A percentile compares a stretch with the other conserved stretches of the same genome.
Evolutionary conservation across 2,113 vertebrate species (phyloP).

Genomic region (Microtus richardsoni): DNA sequence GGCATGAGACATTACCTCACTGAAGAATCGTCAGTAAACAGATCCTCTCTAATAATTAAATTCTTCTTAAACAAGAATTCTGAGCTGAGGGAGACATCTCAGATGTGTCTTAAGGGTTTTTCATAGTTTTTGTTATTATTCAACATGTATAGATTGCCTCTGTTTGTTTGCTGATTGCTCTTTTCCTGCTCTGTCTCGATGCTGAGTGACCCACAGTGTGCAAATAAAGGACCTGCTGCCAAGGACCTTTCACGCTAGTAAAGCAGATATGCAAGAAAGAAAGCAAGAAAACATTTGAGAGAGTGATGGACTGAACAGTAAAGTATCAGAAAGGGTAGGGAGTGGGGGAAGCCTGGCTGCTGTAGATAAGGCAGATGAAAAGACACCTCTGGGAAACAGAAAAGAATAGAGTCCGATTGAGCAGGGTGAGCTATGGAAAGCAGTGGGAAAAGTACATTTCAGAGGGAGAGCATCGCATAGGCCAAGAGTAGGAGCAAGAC

Average conservation of each 20-base stretch:
- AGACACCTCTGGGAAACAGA: background rate
- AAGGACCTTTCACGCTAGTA: background rate
- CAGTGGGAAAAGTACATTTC: background rate
- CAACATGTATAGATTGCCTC: background rate
- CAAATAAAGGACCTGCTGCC: background rate
- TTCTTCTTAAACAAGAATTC: background rate
- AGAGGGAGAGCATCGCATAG: too few species aligned
- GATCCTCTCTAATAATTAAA: background rate
- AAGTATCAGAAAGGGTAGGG: background rate
- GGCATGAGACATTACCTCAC: background rate
- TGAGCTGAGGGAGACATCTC: background rate
- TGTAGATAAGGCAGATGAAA: background rate
- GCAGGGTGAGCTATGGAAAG: background rate
- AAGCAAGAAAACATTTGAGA: background rate
- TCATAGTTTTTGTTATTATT: background rate
- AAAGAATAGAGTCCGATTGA: background rate
- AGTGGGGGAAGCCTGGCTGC: background rate
- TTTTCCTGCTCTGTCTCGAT: background rate
- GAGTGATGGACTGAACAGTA: background rate
- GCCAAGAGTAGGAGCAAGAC: background rate
- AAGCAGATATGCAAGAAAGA: background rate
- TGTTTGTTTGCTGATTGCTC: constrained; percentile 27
- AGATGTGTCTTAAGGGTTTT: background rate
- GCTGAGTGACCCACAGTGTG: background rate
- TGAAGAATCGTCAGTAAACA: background rate